These are phyloP conservation scores for Amphiduros pacificus DNA, from an alignment of 2,888 invertebrate species.

Conservation along the genomic window DNA sequence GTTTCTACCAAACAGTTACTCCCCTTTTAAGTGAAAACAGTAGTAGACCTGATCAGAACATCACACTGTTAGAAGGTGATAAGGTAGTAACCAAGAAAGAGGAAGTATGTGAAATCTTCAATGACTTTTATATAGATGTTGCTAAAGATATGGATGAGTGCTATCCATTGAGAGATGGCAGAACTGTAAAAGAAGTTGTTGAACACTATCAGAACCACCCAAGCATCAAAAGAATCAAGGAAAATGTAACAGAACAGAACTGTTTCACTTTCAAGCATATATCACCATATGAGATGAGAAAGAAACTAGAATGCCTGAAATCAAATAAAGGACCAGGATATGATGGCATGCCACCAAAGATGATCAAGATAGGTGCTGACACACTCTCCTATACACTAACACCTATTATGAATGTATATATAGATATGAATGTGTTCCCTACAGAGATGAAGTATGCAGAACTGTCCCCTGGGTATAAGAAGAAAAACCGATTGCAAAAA, in stretches of 20 bases:
- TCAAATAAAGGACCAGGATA: neutral
- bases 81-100: neutral
- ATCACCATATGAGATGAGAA: neutral
- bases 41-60: neutral
- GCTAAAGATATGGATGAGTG: neutral
- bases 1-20: neutral
- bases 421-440: neutral
- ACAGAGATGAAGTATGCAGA: neutral
- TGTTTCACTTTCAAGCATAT: neutral
- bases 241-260: neutral
- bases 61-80: neutral
- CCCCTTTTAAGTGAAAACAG: neutral
- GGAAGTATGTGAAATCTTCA: neutral
- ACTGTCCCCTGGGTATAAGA: neutral
- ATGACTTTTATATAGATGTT: neutral
- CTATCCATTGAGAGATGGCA: no score
- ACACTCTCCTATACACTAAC: neutral
- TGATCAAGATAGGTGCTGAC: neutral
- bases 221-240: neutral
- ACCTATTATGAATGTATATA: neutral
- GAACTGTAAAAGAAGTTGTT: neutral
- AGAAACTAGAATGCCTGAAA: neutral
- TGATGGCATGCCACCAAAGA: neutral
- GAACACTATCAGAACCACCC: neutral
- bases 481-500: neutral